Percentiles rank a stretch among this genome's conserved stretches.
Evolutionary conservation across 2,888 invertebrate species (phyloP).

Genomic region (Dorcus parallelipipedus): DNA sequence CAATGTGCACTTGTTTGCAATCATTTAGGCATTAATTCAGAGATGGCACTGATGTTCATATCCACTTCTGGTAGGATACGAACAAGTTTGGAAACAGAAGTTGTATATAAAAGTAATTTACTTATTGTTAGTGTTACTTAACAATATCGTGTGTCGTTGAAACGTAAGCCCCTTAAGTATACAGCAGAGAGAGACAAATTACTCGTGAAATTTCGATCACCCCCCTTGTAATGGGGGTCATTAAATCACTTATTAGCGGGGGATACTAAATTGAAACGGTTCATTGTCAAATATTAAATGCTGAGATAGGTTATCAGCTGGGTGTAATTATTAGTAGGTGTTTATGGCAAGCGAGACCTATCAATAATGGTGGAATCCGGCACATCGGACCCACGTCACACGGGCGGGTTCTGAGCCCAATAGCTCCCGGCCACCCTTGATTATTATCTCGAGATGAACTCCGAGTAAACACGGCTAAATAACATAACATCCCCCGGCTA

Average conservation of each 20-base stretch:
- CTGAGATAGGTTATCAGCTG: not conserved
- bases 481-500: conserved; percentile 12
- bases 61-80: too few species aligned
- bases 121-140: too few species aligned
- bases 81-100: too few species aligned
- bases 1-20: too few species aligned
- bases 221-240: not conserved
- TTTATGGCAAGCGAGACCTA: conserved; percentile 3
- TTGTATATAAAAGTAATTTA: too few species aligned
- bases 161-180: too few species aligned
- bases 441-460: conserved; percentile 26
- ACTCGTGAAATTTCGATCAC: too few species aligned
- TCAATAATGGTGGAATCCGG: conserved; percentile 1
- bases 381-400: too few species aligned
- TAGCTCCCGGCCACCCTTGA: conserved; percentile 21
- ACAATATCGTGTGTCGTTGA: too few species aligned
- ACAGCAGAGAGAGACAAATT: too few species aligned
- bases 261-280: not conserved
- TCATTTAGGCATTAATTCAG: too few species aligned
- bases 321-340: conserved; percentile 6
- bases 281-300: conserved; percentile 5
- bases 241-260: not conserved
- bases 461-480: conserved; percentile 14
- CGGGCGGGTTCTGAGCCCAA: not conserved
- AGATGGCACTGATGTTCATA: too few species aligned